Conservation (phyloP, 2,113 vertebrate species). For the Procavia capensis region DNA sequence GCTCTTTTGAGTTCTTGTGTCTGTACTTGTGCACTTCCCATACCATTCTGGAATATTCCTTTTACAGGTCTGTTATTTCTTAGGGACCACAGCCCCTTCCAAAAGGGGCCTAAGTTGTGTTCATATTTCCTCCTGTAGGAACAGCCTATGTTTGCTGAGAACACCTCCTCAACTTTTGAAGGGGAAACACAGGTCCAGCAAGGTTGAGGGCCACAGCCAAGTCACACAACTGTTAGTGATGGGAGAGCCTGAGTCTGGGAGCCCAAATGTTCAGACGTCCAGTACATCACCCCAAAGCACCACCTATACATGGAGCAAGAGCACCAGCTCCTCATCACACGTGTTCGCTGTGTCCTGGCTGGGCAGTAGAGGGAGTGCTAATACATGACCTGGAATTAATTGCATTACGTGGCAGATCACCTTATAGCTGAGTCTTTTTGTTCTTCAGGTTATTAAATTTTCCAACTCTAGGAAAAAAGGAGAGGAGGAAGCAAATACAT, state of each 20-base stretch:
- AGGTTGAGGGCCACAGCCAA: not conserved
- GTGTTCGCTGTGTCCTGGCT: not conserved
- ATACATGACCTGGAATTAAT: not conserved
- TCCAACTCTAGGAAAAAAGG: not conserved
- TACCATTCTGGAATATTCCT: not conserved
- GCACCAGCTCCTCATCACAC: fast-evolving
- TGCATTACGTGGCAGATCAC: not conserved
- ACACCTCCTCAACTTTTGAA: not conserved
- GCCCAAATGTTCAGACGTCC: not conserved
- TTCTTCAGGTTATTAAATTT: not conserved
- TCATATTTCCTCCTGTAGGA: not conserved
- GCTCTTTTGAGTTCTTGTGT: not conserved
- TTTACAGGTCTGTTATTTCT: not conserved
- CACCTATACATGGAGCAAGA: not conserved
- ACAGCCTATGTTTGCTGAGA: not conserved
- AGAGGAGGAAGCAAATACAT: not conserved
- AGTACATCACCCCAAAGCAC: not conserved
- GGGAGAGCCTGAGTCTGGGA: not conserved
- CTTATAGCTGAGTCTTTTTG: not conserved
- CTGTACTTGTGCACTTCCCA: not conserved
- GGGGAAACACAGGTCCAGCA: not conserved
- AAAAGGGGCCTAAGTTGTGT: not conserved
- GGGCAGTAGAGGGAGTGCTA: not conserved
- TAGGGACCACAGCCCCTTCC: not conserved
- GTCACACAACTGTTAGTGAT: not conserved